A percentile compares a stretch with the other conserved stretches of the same genome.
phyloP scores from a whole-genome alignment of 2,113 vertebrate genomes.

The Apodemus speciosus region DNA sequence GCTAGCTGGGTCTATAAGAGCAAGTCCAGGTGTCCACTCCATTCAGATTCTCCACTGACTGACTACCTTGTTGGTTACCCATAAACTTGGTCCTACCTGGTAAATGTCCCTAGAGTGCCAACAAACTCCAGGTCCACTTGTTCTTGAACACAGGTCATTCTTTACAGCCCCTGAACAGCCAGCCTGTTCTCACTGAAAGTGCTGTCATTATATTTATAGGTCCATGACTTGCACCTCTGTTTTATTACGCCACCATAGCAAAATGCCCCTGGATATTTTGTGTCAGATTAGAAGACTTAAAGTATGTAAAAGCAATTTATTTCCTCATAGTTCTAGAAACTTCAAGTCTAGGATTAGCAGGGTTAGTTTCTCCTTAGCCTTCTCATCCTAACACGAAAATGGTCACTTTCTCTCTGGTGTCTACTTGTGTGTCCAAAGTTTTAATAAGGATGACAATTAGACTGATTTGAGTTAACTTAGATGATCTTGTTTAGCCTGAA shows the following conservation, averaged over 20 bases:
- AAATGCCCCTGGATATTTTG: background rate
- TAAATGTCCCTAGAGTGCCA: background rate
- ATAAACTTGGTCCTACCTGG: background rate
- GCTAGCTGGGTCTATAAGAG: background rate
- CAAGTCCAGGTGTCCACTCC: background rate
- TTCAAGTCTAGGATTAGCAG: background rate
- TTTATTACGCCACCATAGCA: background rate
- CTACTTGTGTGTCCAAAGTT: background rate
- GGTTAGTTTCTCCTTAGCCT: background rate
- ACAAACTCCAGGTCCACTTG: background rate
- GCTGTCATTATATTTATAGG: background rate
- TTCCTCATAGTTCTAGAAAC: background rate
- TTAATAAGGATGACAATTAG: background rate
- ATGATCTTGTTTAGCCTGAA: background rate
- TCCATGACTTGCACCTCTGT: background rate
- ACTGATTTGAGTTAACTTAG: background rate
- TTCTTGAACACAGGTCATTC: background rate
- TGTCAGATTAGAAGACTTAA: background rate
- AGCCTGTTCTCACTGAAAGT: background rate
- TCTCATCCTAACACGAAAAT: background rate
- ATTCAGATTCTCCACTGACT: background rate
- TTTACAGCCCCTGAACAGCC: background rate
- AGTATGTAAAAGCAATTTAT: background rate
- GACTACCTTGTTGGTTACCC: background rate
- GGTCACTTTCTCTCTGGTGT: background rate